Evolutionary conservation across 2,797 vertebrate genomes (phyloP).

Genomic region (Carapus acus): DNA sequence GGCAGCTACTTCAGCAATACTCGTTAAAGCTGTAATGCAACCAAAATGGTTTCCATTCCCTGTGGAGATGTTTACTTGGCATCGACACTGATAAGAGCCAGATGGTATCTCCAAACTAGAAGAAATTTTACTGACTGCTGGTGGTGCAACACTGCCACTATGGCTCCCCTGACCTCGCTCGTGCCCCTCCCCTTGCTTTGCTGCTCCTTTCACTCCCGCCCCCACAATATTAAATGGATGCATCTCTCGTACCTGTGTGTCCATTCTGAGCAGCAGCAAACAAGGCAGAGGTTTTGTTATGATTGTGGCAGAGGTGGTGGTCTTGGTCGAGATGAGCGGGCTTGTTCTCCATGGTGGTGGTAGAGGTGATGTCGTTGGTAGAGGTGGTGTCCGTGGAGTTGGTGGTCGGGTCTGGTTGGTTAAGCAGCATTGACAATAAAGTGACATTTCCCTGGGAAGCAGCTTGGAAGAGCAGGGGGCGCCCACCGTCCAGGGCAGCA

Average conservation of each 20-base stretch:
- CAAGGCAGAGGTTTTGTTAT: slow-evolving; percentile 91
- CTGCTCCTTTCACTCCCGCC: too few relatives aligned
- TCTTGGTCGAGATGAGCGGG: slow-evolving; percentile 19
- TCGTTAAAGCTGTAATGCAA: slow-evolving; percentile 7
- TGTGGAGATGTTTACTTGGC: too few relatives aligned
- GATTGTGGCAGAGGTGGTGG: slow-evolving; percentile 70
- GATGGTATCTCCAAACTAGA: too few relatives aligned
- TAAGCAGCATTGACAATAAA: slow-evolving; percentile 99
- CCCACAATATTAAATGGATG: too few relatives aligned
- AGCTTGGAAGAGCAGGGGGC: slow-evolving; percentile 98
- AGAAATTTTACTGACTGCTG: too few relatives aligned
- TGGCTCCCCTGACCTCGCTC: too few relatives aligned
- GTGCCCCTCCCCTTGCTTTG: too few relatives aligned
- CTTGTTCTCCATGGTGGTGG: slow-evolving; percentile 29
- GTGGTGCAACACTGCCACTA: too few relatives aligned
- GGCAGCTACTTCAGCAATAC: background rate
- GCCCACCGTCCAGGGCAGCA: slow-evolving; percentile 98
- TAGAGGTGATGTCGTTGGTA: slow-evolving; percentile 10
- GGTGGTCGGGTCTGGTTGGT: slow-evolving; percentile 85
- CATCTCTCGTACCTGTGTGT: slow-evolving; percentile 76
- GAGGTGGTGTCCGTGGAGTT: slow-evolving; percentile 5
- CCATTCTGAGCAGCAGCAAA: slow-evolving; percentile 90
- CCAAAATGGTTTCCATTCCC: background rate
- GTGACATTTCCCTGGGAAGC: slow-evolving; percentile 99
- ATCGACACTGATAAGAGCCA: too few relatives aligned